phyloP scores from a whole-genome alignment of 2,113 vertebrate genomes.

The Amazona vittata region DNA sequence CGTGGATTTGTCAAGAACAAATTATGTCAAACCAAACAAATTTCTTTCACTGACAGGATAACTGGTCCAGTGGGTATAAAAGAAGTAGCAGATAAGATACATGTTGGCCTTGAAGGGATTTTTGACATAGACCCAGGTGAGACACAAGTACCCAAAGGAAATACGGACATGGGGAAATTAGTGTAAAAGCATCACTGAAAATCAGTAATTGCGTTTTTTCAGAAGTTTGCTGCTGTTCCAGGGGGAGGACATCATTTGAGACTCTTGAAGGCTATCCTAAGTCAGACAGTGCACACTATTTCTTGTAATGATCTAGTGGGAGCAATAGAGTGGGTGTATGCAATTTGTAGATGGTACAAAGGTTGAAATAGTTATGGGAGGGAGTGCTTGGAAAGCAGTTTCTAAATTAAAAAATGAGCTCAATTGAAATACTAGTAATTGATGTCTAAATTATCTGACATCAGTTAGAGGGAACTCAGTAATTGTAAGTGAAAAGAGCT shows the following conservation, averaged over 20 bases:
- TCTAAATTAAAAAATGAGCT: conserved; percentile 1
- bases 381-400: conserved; percentile 30
- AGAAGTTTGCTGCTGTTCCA: neutral
- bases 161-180: neutral
- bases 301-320: neutral
- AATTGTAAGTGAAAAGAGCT: conserved; percentile 7
- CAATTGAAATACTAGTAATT: conserved; percentile 2
- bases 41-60: neutral
- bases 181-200: neutral
- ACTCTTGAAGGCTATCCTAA: neutral
- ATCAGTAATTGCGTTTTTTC: neutral
- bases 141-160: neutral
- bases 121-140: neutral
- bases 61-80: neutral
- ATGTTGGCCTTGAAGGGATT: neutral
- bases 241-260: neutral
- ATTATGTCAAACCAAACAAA: neutral
- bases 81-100: neutral
- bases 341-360: neutral
- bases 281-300: neutral
- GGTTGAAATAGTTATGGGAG: neutral
- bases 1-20: neutral
- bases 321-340: neutral
- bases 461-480: conserved; percentile 5
- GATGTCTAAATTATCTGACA: conserved; percentile 29